These are phyloP conservation scores for Drosophila conformis DNA, from an alignment of 2,888 invertebrate genomes.

Conservation along the genomic window DNA sequence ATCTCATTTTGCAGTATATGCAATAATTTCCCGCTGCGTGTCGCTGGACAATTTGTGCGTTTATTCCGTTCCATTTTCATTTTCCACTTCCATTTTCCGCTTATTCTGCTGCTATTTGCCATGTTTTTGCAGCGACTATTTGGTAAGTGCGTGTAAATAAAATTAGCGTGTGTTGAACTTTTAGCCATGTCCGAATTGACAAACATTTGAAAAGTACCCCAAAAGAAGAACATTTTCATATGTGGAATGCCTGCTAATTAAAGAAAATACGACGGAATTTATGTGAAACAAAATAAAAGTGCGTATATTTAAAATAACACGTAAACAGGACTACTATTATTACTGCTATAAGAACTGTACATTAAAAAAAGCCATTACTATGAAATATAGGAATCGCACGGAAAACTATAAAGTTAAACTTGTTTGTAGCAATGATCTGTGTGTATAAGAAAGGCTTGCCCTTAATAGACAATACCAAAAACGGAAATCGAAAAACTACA, in stretches of 20 bases:
- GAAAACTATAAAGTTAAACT: too few species aligned
- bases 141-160: slow-evolving; percentile 75
- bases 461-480: too few species aligned
- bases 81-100: slow-evolving; percentile 15
- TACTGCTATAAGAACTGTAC: not conserved
- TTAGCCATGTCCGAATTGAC: slow-evolving; percentile 40
- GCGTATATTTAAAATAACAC: accelerated
- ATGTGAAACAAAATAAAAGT: not conserved
- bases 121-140: slow-evolving; percentile 46
- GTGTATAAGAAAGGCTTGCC: too few species aligned
- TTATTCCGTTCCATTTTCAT: slow-evolving; percentile 27
- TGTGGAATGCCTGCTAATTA: not conserved
- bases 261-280: not conserved
- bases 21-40: slow-evolving; percentile 45
- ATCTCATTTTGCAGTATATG: slow-evolving; percentile 38
- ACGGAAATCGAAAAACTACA: not conserved
- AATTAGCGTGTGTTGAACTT: slow-evolving; percentile 66
- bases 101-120: slow-evolving; percentile 27
- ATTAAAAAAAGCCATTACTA: too few species aligned
- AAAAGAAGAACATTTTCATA: not conserved
- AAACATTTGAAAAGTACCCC: slow-evolving; percentile 16
- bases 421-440: too few species aligned
- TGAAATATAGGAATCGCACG: too few species aligned
- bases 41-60: slow-evolving; percentile 22
- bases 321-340: not conserved